Evolutionary conservation across 2,888 invertebrate genomes (phyloP), one percentile per base, ranked within the genome.

Genomic region (Habrosyne pyritoides): DNA sequence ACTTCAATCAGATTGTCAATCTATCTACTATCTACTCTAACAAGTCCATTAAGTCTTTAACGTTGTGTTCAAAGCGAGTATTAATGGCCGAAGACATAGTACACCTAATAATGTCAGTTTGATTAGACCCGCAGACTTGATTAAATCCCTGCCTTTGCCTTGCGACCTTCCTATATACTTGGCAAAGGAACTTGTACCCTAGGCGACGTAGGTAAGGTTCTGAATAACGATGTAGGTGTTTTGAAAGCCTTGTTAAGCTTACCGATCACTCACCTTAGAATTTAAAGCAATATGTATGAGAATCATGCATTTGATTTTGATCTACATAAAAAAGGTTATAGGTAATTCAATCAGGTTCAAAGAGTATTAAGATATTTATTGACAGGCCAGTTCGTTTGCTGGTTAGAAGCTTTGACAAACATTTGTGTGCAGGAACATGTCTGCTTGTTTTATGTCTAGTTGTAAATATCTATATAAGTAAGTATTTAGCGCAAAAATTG

Each of bases 21-120:
- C 30, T 12, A 33, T 36, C 36, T 6, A 4, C 18, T 42, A 42
- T 42, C 42, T 42, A 42, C 33, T 54, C 53, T 42, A 55, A 53
- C 28, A 55, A 58, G 56, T 55, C 65, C 54, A 69, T 70, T 53
- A 69, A 67, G 56, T 53, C 52, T 49, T 70, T 73, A 74, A 75
- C 71, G 71, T 64, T 63, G 64, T 71, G 65, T 73, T 69, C 60
- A 63, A 56, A 67, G 59, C 55, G 50, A 52, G 59, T 61, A 63
- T 74, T 71, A 74, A 74, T 64, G 65, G 59, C 56, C 57, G 60
- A 59, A 64, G 67, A 73, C 73, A 66, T 63, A 62, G 62, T 55
- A 64, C 67, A 71, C 73, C 69, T 73, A 71, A 68, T 78, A 75
- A 73, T 74, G 74, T 69, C 77, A 66, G 64, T 69, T 78, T 77